A percentile compares a stretch with the other conserved stretches of the same genome.
phyloP scores from a whole-genome alignment of 2,113 vertebrate genomes.

The Caracal caracal region DNA sequence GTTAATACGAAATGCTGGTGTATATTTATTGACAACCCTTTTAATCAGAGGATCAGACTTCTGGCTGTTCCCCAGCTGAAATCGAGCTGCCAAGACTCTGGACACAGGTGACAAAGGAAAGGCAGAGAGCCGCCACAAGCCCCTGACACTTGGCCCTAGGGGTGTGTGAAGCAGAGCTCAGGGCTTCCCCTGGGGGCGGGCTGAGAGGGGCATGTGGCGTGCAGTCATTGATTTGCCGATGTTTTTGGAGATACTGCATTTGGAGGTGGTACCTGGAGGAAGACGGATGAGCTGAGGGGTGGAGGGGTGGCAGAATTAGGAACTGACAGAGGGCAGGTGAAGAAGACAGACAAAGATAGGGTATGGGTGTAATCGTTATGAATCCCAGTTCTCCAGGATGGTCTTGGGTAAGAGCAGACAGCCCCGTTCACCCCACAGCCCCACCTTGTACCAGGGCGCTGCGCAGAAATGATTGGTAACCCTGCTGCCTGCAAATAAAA shows the following conservation, averaged over 20 bases:
- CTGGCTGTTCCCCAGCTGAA: neutral
- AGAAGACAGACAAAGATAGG: neutral
- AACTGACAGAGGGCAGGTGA: neutral
- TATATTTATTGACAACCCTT: neutral
- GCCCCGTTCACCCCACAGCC: too few relatives aligned
- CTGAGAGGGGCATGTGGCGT: neutral
- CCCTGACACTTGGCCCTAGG: neutral
- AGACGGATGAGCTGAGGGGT: neutral
- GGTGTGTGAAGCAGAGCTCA: neutral
- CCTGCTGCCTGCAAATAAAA: neutral
- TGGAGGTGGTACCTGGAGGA: neutral
- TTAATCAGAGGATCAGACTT: neutral
- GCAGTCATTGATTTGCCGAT: neutral
- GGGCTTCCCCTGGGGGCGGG: neutral
- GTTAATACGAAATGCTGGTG: neutral
- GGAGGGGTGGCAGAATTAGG: neutral
- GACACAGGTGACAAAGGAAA: neutral
- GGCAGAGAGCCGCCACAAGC: neutral
- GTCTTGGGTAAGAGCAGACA: fast-evolving
- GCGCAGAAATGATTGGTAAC: neutral
- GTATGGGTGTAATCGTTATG: neutral
- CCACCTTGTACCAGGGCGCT: neutral
- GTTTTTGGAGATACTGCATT: neutral
- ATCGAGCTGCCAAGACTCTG: neutral
- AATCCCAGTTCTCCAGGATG: neutral